Conservation (phyloP, 37 sponge, comb jelly and placozoan genomes). For the Dysidea cf. avara region DNA sequence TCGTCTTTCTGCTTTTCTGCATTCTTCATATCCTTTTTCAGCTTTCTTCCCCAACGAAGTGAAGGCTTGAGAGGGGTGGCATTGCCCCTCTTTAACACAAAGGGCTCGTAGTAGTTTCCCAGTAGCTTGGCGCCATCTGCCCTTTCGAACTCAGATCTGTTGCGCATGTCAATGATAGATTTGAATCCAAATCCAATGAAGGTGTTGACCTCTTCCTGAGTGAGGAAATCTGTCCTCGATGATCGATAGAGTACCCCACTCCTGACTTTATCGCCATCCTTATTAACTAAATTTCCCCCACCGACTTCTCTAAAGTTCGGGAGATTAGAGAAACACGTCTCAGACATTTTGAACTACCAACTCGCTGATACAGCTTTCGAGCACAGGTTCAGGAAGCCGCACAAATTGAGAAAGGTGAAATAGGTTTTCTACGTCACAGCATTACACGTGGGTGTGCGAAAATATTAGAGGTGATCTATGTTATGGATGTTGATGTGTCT, state of each 20-base stretch:
- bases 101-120: slow-evolving; percentile 5
- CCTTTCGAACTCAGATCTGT: slow-evolving; percentile 1
- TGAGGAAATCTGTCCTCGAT: slow-evolving; percentile 38
- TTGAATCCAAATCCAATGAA: slow-evolving; percentile 36
- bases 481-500: no score
- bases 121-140: slow-evolving; percentile 24
- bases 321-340: slow-evolving; percentile 23
- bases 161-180: slow-evolving; percentile 42
- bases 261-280: slow-evolving; percentile 19
- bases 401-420: no score
- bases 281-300: background rate
- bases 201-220: slow-evolving; percentile 14
- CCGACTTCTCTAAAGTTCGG: slow-evolving; percentile 50
- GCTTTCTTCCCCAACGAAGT: slow-evolving; percentile 19
- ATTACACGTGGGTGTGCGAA: no score
- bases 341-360: no score
- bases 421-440: no score
- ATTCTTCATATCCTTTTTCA: background rate
- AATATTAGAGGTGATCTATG: no score
- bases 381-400: no score
- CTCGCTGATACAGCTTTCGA: no score
- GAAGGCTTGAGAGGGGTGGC: slow-evolving; percentile 17
- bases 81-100: slow-evolving; percentile 3
- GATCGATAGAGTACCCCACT: slow-evolving; percentile 51
- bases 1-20: background rate